Evolutionary conservation across 2,113 vertebrate species (phyloP).

Genomic region (Emydura subglobosa): DNA sequence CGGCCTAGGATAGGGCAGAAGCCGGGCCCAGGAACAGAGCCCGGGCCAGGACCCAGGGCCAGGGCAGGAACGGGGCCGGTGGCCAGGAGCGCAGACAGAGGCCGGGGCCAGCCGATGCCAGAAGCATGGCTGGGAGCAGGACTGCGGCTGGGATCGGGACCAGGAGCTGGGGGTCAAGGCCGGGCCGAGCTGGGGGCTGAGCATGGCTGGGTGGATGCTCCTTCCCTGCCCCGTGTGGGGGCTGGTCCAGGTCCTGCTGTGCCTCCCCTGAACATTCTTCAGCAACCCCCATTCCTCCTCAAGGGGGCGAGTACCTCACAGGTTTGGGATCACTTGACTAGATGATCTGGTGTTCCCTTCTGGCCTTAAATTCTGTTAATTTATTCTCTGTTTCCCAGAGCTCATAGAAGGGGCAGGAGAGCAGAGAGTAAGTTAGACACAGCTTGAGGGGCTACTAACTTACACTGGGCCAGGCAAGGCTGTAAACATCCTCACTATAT

Average conservation of each 20-base stretch:
- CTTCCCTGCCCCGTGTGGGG: too few relatives aligned
- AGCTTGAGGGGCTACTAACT: not conserved
- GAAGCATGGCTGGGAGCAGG: not conserved
- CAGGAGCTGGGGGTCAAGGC: too few relatives aligned
- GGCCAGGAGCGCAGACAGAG: not conserved
- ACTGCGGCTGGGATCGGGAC: not conserved
- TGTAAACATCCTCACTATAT: not conserved
- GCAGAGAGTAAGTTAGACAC: not conserved
- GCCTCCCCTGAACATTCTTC: too few relatives aligned
- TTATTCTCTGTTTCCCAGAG: not conserved
- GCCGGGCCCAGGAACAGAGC: too few relatives aligned
- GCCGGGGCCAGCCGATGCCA: too few relatives aligned
- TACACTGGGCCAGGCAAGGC: not conserved
- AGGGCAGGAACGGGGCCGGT: not conserved
- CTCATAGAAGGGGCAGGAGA: fast-evolving
- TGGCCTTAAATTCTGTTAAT: not conserved
- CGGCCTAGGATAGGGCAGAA: too few relatives aligned
- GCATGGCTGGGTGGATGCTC: too few relatives aligned
- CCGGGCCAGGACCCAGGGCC: too few relatives aligned
- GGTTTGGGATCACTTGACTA: not conserved
- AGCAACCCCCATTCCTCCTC: too few relatives aligned
- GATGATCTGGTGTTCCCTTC: not conserved
- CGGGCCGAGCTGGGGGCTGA: too few relatives aligned
- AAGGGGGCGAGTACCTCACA: too few relatives aligned
- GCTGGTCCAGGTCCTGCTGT: too few relatives aligned